phyloP scores from a whole-genome alignment of 2,113 vertebrate species.

The Atractosteus spatula region DNA sequence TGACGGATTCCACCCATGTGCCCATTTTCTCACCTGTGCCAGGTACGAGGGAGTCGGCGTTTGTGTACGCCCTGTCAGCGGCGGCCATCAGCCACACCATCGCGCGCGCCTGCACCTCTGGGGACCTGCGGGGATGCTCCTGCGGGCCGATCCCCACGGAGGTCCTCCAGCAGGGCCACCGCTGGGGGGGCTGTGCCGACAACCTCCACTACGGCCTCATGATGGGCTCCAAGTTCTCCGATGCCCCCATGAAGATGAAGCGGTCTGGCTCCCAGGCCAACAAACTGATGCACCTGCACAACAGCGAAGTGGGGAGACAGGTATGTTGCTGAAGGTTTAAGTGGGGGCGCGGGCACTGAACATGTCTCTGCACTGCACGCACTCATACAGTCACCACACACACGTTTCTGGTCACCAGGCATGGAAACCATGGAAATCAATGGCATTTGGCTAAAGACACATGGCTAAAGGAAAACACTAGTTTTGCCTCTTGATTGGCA shows the following conservation, averaged over 20 bases:
- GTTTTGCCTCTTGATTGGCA: no score
- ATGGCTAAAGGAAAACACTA: no score
- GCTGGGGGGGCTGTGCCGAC: conserved; percentile 97
- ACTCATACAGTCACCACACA: no score
- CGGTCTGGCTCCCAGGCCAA: conserved; percentile 90
- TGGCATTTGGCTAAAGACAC: no score
- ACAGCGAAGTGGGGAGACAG: conserved; percentile 98
- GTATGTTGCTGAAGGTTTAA: conserved; percentile 52
- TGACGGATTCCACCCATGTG: neutral
- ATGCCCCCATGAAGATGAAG: conserved; percentile 98
- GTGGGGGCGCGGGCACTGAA: no score
- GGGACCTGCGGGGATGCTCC: conserved; percentile 88
- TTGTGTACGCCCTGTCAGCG: conserved; percentile 91
- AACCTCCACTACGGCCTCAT: conserved; percentile 95
- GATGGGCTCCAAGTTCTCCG: conserved; percentile 97
- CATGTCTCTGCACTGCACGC: no score
- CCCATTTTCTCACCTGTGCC: conserved; percentile 23
- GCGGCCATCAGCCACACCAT: conserved; percentile 96
- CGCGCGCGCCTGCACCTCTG: conserved; percentile 89
- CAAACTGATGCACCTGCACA: conserved; percentile 99
- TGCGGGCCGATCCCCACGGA: conserved; percentile 91
- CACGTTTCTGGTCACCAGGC: no score
- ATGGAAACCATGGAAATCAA: no score
- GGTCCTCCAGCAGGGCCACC: conserved; percentile 89
- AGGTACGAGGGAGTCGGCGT: conserved; percentile 95